Evolutionary conservation across 1,140 invertebrate genomes (phyloP).

Genomic region (Drosophila pseudoobscura): DNA sequence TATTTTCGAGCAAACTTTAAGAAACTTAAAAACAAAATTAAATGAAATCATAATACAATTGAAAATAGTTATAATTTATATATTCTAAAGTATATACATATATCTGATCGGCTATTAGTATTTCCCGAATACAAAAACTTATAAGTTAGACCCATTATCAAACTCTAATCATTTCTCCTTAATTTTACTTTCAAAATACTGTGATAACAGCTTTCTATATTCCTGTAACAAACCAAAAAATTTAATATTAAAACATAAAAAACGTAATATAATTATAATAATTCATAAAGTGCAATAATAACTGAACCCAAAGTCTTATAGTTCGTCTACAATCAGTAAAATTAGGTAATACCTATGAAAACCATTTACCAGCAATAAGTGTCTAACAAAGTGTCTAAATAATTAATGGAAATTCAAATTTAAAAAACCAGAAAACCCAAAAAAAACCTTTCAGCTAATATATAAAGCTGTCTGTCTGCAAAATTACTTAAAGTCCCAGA

Average conservation of each 20-base stretch:
- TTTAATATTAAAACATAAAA: slow-evolving; percentile 8
- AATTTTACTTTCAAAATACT: slow-evolving; percentile 60
- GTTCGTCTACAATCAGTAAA: slow-evolving; percentile 54
- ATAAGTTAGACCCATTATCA: slow-evolving; percentile 4
- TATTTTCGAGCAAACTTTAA: slow-evolving; percentile 76
- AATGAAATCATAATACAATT: slow-evolving; percentile 24
- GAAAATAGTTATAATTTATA: slow-evolving; percentile 17
- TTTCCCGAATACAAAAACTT: neutral
- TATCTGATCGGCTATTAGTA: slow-evolving; percentile 22
- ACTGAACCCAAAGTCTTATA: slow-evolving; percentile 32
- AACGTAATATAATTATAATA: slow-evolving; percentile 1
- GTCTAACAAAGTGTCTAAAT: slow-evolving; percentile 40
- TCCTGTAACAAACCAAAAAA: slow-evolving; percentile 35
- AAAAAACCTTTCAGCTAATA: slow-evolving; percentile 6
- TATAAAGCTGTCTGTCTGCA: slow-evolving; percentile 15
- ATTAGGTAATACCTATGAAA: slow-evolving; percentile 35
- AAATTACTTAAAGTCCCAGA: slow-evolving; percentile 2
- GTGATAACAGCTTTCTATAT: slow-evolving; percentile 76
- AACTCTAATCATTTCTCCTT: slow-evolving; percentile 4
- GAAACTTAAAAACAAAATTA: slow-evolving; percentile 31
- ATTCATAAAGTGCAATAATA: slow-evolving; percentile 33
- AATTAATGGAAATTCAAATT: slow-evolving; percentile 43
- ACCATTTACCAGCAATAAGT: slow-evolving; percentile 35
- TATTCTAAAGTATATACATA: neutral
- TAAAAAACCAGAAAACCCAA: slow-evolving; percentile 1